Conservation (phyloP, 2,797 vertebrate genomes). For the Chromobotia macracanthus region DNA sequence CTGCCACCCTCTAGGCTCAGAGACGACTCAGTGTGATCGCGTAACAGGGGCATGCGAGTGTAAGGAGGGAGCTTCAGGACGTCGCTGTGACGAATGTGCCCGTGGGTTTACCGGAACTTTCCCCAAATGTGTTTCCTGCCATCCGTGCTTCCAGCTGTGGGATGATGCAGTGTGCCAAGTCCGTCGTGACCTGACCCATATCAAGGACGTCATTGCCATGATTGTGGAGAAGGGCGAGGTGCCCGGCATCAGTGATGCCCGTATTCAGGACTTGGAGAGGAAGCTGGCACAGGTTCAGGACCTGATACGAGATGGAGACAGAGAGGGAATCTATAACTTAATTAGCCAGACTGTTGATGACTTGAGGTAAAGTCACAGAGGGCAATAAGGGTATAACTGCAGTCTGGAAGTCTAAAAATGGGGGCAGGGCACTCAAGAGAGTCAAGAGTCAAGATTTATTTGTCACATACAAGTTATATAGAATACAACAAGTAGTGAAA, state of each 20-base stretch:
- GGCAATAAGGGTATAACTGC: background rate
- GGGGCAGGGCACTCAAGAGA: no score
- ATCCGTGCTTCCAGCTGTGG: constrained; percentile 86
- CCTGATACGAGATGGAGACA: constrained; percentile 69
- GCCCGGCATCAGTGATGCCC: constrained; percentile 61
- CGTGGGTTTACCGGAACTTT: constrained; percentile 82
- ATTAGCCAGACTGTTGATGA: constrained; percentile 76
- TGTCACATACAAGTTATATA: no score
- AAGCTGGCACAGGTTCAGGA: constrained; percentile 69
- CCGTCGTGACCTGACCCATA: constrained; percentile 66
- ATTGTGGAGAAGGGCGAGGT: constrained; percentile 69
- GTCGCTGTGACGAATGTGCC: constrained; percentile 78
- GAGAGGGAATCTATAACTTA: constrained; percentile 64
- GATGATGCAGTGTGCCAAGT: constrained; percentile 75
- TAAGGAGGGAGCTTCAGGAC: constrained; percentile 73
- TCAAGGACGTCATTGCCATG: constrained; percentile 63
- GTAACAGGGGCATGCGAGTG: constrained; percentile 79
- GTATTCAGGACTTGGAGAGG: constrained; percentile 76
- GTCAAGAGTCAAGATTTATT: no score
- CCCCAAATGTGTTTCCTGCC: constrained; percentile 80
- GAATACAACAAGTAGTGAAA: no score
- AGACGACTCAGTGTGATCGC: constrained; percentile 79
- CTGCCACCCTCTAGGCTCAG: constrained; percentile 78
- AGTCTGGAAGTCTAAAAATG: background rate
- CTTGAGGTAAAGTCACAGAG: constrained; percentile 74